Percentiles rank a stretch among this genome's conserved stretches.
These are phyloP conservation scores for Trachelus stipa DNA, from an alignment of 2,888 invertebrate genomes.

Conservation along the genomic window DNA sequence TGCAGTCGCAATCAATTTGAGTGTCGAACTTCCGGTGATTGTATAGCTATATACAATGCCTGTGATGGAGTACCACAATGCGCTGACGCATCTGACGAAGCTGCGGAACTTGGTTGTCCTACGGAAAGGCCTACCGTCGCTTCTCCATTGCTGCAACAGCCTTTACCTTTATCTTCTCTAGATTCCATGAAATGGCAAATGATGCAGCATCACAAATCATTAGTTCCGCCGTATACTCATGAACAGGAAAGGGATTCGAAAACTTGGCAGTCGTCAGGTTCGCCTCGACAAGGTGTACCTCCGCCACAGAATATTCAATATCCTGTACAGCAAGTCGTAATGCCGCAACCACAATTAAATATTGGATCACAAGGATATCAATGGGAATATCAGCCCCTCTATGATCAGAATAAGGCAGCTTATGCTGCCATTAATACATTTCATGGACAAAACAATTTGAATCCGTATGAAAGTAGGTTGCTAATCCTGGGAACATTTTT, in stretches of 20 bases:
- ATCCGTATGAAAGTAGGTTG: conserved; percentile 53
- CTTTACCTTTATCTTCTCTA: conserved; percentile 42
- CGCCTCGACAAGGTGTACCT: conserved; percentile 38
- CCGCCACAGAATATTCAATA: conserved; percentile 46
- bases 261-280: conserved; percentile 47
- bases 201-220: conserved; percentile 48
- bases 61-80: conserved; percentile 95
- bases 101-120: conserved; percentile 84
- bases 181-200: conserved; percentile 47
- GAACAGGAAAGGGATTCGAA: conserved; percentile 43
- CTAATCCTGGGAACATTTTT: not conserved
- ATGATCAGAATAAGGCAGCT: conserved; percentile 52
- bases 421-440: conserved; percentile 43
- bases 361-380: conserved; percentile 49
- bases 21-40: conserved; percentile 87
- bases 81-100: conserved; percentile 92
- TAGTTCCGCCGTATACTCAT: conserved; percentile 46
- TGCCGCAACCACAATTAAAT: conserved; percentile 43
- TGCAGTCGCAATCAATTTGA: conserved; percentile 91
- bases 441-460: conserved; percentile 43
- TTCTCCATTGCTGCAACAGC: conserved; percentile 46
- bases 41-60: conserved; percentile 94
- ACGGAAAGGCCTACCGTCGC: conserved; percentile 66
- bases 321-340: conserved; percentile 42
- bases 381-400: conserved; percentile 56